phyloP scores from a whole-genome alignment of 2,113 vertebrate genomes.

The Vimba vimba region DNA sequence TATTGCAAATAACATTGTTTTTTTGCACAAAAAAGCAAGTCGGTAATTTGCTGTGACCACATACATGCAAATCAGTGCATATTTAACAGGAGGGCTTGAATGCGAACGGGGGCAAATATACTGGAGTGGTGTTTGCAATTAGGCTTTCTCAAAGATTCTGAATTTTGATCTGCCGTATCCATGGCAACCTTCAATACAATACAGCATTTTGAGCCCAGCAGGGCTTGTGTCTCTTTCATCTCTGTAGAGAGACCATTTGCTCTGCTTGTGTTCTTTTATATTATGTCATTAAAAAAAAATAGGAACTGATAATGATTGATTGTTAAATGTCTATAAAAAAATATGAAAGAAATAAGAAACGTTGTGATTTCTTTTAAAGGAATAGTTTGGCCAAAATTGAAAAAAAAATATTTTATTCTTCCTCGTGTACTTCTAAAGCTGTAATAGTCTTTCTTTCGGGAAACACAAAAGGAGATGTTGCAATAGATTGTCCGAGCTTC shows the following conservation, averaged over 20 bases:
- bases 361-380: neutral
- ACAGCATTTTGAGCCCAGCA: constrained; percentile 66
- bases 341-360: neutral
- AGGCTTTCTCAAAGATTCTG: constrained; percentile 71
- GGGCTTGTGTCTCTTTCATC: constrained; percentile 35
- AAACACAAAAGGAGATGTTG: neutral
- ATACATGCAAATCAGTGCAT: constrained; percentile 33
- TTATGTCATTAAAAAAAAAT: constrained; percentile 12
- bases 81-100: constrained; percentile 48
- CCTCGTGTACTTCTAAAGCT: neutral
- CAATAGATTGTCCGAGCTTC: neutral
- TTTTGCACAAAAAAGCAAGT: neutral
- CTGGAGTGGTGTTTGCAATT: constrained; percentile 66
- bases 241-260: constrained; percentile 55
- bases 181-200: constrained; percentile 77
- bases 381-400: neutral
- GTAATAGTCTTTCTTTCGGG: neutral
- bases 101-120: constrained; percentile 66
- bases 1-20: constrained; percentile 29
- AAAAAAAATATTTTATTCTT: neutral
- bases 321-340: neutral
- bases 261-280: constrained; percentile 56
- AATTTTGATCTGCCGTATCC: constrained; percentile 71
- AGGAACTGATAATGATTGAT: neutral
- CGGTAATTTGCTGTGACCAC: constrained; percentile 32